Percentiles rank a stretch among this genome's conserved stretches.
Conservation (phyloP, 2,797 vertebrate species). For the Pteronotus mesoamericanus region DNA sequence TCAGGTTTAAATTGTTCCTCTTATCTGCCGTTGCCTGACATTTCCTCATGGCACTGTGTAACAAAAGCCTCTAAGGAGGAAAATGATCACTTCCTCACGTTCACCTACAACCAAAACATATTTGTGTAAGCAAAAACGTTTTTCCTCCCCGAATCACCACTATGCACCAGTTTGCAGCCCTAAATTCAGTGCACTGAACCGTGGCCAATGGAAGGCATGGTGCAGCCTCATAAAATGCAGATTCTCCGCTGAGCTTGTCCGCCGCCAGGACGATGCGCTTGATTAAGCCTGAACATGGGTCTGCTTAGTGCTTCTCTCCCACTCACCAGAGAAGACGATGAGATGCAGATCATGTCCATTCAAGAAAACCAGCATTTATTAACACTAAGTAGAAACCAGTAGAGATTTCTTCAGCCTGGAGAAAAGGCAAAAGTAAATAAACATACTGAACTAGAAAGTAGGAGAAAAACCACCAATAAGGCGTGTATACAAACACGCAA, state of each 20-base stretch:
- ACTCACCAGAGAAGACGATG: not conserved
- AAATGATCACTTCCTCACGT: constrained; percentile 48
- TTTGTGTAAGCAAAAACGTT: constrained; percentile 62
- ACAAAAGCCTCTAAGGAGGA: constrained; percentile 18
- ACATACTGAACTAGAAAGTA: not conserved
- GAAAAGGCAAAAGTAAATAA: not conserved
- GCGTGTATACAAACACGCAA: not conserved
- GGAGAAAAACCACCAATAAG: not conserved
- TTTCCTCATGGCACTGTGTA: not conserved
- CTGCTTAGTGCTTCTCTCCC: not conserved
- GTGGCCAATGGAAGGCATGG: not conserved
- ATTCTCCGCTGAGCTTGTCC: not conserved
- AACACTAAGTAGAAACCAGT: not conserved
- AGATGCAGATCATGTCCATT: not conserved
- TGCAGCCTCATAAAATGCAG: not conserved
- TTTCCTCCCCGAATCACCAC: not conserved
- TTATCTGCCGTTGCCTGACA: not conserved
- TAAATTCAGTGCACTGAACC: constrained; percentile 38
- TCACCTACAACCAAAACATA: constrained; percentile 57
- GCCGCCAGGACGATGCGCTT: not conserved
- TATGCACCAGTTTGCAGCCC: not conserved
- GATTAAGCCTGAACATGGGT: not conserved
- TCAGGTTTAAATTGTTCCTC: not conserved
- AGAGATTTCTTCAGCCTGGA: not conserved
- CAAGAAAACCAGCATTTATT: not conserved